Conservation (phyloP, 2,888 invertebrate genomes). For the Listrodromus nycthemerus region DNA sequence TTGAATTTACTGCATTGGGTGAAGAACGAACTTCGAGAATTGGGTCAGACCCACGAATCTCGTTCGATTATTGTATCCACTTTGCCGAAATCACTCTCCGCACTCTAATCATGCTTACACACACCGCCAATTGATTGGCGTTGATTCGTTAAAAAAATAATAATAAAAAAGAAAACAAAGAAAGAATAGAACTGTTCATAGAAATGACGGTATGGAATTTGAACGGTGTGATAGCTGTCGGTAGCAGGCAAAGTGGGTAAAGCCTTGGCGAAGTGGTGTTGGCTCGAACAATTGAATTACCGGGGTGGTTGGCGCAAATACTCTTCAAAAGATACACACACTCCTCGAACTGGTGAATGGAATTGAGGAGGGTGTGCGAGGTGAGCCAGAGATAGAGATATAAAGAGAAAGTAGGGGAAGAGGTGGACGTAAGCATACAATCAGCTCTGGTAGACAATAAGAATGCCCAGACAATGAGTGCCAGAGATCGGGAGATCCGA, state of each 20-base stretch:
- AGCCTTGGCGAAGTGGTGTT: constrained; percentile 57
- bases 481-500: constrained; percentile 67
- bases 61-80: neutral
- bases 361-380: constrained; percentile 52
- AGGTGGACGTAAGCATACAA: constrained; percentile 59
- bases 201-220: constrained; percentile 15
- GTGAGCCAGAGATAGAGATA: neutral
- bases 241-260: constrained; percentile 35
- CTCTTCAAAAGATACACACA: constrained; percentile 66
- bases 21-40: neutral
- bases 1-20: neutral
- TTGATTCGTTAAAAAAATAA: neutral
- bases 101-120: neutral
- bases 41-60: neutral
- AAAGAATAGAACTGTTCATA: constrained; percentile 11
- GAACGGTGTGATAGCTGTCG: neutral
- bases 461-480: constrained; percentile 67
- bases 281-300: constrained; percentile 63
- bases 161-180: neutral
- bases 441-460: constrained; percentile 65
- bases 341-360: constrained; percentile 64
- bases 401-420: neutral
- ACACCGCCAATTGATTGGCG: neutral
- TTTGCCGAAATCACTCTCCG: neutral
- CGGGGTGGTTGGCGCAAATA: constrained; percentile 61